Evolutionary conservation across 2,888 invertebrate species (phyloP).

Genomic region (Ceriagrion tenellum): DNA sequence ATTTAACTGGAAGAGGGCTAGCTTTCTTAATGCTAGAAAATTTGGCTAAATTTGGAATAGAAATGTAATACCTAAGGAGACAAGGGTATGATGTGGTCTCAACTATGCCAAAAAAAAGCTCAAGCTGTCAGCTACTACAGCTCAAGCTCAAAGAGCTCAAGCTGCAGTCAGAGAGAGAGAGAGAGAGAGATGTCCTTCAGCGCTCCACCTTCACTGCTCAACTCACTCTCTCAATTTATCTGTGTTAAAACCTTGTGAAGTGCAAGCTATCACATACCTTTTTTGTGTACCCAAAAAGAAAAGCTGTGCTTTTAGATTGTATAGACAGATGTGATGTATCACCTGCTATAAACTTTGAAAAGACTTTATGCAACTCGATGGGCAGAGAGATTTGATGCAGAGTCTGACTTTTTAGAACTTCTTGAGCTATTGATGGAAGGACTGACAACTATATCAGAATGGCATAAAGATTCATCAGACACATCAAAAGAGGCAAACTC

Average conservation of each 20-base stretch:
- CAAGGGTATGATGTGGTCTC: slow-evolving; percentile 32
- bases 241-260: background rate
- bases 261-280: background rate
- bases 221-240: background rate
- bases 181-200: no score
- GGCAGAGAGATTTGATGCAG: no score
- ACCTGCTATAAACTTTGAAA: no score
- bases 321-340: no score
- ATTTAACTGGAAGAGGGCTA: background rate
- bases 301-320: no score
- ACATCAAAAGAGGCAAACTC: no score
- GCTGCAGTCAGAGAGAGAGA: background rate
- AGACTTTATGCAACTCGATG: no score
- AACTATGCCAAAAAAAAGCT: background rate
- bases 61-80: background rate
- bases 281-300: background rate
- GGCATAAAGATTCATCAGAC: no score
- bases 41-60: background rate
- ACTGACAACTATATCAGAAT: no score
- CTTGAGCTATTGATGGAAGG: no score
- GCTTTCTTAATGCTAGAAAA: slow-evolving; percentile 1
- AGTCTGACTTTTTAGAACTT: no score
- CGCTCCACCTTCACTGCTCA: background rate
- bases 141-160: background rate
- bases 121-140: no score